phyloP scores from a whole-genome alignment of 2,797 vertebrate genomes.

The Sebastes jordani region DNA sequence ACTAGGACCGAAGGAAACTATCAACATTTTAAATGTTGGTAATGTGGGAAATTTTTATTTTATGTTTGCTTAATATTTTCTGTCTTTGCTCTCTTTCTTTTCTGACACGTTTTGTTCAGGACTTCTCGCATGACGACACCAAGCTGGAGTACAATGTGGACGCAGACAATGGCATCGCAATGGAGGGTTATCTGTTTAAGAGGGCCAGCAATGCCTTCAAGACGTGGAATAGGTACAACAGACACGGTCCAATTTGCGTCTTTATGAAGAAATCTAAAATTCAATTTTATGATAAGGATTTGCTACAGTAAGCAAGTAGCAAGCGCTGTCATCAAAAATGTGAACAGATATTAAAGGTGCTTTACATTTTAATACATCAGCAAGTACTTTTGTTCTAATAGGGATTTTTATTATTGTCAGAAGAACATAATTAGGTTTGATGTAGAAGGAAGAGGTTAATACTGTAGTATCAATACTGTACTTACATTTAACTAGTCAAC shows the following conservation, averaged over 20 bases:
- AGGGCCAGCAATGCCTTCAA: conserved; percentile 99
- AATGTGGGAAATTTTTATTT: neutral
- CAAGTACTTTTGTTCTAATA: neutral
- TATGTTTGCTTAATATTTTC: neutral
- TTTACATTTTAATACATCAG: neutral
- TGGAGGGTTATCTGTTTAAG: conserved; percentile 99
- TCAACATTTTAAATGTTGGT: neutral
- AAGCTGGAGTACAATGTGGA: conserved; percentile 97
- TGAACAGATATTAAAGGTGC: neutral
- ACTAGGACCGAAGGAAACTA: neutral
- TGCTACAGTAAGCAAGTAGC: neutral
- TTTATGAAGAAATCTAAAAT: neutral
- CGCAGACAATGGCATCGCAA: conserved; percentile 93
- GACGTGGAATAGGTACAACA: conserved; percentile 95
- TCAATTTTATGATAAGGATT: neutral
- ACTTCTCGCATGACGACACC: conserved; percentile 95
- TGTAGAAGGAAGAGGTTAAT: neutral
- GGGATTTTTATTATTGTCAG: neutral
- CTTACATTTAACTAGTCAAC: neutral
- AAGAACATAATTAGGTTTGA: neutral
- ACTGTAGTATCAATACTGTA: neutral
- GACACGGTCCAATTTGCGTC: neutral
- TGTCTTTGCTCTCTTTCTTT: neutral
- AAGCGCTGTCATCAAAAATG: neutral
- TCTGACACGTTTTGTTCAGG: conserved; percentile 76